A percentile compares a stretch with the other conserved stretches of the same genome.
Evolutionary conservation across 2,113 vertebrate species (phyloP).

Genomic region (Sapayoa aenigma): DNA sequence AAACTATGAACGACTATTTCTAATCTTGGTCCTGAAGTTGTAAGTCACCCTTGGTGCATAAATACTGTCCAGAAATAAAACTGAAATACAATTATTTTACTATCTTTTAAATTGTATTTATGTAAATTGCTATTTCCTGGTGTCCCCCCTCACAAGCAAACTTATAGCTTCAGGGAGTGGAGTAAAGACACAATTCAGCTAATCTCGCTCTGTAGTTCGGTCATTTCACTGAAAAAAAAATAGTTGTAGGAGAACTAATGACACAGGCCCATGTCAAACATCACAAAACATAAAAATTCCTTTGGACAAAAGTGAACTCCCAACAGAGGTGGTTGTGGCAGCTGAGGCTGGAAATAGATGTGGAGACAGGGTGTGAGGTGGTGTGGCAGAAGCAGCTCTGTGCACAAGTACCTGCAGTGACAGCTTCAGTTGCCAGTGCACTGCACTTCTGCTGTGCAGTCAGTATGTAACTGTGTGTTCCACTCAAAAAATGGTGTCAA

Average conservation of each 20-base stretch:
- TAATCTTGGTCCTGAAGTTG: neutral
- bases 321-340: fast-evolving
- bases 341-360: neutral
- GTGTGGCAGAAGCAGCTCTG: neutral
- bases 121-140: neutral
- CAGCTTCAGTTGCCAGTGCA: neutral
- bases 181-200: neutral
- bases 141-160: neutral
- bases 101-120: neutral
- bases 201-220: neutral
- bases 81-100: neutral
- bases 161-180: neutral
- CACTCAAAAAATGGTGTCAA: neutral
- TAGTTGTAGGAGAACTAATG: neutral
- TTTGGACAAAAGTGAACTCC: neutral
- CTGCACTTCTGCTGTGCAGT: neutral
- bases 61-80: neutral
- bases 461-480: neutral
- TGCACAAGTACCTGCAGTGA: neutral
- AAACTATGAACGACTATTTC: neutral
- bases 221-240: neutral
- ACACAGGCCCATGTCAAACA: neutral
- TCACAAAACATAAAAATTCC: neutral
- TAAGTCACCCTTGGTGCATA: neutral
- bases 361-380: neutral